phyloP scores from a whole-genome alignment of 2,113 vertebrate species.

The Probosciger aterrimus region DNA sequence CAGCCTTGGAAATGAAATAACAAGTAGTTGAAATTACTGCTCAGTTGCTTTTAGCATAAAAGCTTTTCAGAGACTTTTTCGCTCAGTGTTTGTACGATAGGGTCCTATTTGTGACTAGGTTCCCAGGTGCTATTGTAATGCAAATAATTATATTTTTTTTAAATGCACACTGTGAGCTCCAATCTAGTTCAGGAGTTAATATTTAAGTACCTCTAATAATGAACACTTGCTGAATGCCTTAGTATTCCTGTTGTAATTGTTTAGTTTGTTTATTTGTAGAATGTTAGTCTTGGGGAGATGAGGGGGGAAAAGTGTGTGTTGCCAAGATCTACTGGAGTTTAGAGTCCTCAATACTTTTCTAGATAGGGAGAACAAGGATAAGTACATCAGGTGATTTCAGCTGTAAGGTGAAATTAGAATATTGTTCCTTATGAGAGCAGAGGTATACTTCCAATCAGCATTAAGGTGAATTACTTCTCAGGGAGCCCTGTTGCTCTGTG shows the following conservation, averaged over 20 bases:
- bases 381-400: neutral
- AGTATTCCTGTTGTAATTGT: neutral
- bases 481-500: neutral
- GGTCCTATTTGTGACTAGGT: neutral
- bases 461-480: neutral
- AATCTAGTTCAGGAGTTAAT: slow-evolving; percentile 37
- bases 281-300: neutral
- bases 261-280: neutral
- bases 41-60: neutral
- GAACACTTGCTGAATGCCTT: neutral
- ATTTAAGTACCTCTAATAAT: slow-evolving; percentile 38
- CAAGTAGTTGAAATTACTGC: neutral
- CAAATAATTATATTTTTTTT: neutral
- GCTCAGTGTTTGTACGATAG: neutral
- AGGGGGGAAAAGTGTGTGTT: rapidly evolving
- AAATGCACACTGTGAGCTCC: neutral
- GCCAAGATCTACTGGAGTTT: neutral
- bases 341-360: neutral
- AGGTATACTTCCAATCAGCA: neutral
- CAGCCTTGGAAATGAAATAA: neutral
- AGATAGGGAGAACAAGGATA: neutral
- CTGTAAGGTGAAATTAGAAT: neutral
- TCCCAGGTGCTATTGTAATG: slow-evolving; percentile 25
- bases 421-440: neutral
- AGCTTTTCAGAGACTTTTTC: neutral